Conservation (phyloP, 2,888 invertebrate species). For the Molanna angustata region DNA sequence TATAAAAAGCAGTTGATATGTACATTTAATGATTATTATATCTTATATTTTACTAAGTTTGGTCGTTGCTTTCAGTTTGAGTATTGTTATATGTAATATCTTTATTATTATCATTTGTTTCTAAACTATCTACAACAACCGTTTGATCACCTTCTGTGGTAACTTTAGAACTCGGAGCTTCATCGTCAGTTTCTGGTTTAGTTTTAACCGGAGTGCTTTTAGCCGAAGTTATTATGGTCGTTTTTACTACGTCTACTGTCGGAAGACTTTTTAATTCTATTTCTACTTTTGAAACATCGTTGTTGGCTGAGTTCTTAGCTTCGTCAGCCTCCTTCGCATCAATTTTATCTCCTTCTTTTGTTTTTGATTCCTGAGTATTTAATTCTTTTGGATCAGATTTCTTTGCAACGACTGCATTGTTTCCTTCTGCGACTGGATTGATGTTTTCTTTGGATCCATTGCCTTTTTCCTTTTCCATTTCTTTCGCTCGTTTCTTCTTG, state of each 20-base stretch:
- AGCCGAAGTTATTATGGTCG: slow-evolving; percentile 14
- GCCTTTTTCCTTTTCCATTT: neutral
- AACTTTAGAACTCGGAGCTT: neutral
- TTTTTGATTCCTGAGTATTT: neutral
- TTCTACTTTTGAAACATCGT: slow-evolving; percentile 13
- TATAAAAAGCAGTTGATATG: no score
- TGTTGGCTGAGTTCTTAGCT: neutral
- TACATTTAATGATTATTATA: no score
- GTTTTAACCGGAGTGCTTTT: slow-evolving; percentile 16
- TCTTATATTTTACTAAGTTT: no score
- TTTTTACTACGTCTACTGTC: slow-evolving; percentile 14
- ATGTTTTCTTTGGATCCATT: neutral
- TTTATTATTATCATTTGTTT: no score
- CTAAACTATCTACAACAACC: neutral
- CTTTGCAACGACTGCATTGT: neutral
- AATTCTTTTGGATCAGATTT: neutral
- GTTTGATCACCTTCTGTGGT: neutral
- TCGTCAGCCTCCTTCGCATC: neutral
- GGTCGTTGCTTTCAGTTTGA: neutral
- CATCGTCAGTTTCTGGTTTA: neutral
- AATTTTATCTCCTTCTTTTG: neutral
- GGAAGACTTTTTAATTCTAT: slow-evolving; percentile 21
- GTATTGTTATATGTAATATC: no score
- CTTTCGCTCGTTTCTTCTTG: slow-evolving; percentile 10
- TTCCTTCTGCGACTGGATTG: no score